Conservation (phyloP, 1,140 invertebrate species). For the Aphis craccivora region DNA sequence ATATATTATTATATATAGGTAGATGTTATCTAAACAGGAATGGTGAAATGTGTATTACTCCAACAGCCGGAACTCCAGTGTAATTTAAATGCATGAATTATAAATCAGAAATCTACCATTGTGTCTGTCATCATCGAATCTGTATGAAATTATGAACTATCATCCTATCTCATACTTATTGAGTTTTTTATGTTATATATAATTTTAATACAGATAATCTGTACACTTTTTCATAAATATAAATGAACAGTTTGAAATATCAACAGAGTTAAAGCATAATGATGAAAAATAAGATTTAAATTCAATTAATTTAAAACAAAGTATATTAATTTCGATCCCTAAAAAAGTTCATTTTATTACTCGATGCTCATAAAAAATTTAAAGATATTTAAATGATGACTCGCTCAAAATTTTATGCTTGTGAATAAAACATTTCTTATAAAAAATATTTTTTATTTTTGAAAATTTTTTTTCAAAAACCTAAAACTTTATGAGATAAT, state of each 20-base stretch:
- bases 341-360: too few species aligned
- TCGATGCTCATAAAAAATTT: too few species aligned
- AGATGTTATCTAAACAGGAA: not conserved
- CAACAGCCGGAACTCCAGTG: not conserved
- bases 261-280: not conserved
- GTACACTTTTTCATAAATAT: not conserved
- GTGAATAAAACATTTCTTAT: too few species aligned
- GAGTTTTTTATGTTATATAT: not conserved
- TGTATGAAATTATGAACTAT: not conserved
- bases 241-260: not conserved
- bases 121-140: not conserved
- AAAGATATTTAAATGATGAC: too few species aligned
- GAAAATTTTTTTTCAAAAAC: too few species aligned
- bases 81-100: conserved; percentile 8
- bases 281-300: not conserved
- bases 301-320: not conserved
- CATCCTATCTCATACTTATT: not conserved
- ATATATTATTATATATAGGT: not conserved
- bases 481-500: not conserved
- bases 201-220: not conserved
- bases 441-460: too few species aligned
- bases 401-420: too few species aligned
- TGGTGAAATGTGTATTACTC: not conserved
- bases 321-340: too few species aligned
- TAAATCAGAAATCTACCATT: not conserved